Evolutionary conservation across 1,140 invertebrate species (phyloP).

Genomic region (Galendromus occidentalis): DNA sequence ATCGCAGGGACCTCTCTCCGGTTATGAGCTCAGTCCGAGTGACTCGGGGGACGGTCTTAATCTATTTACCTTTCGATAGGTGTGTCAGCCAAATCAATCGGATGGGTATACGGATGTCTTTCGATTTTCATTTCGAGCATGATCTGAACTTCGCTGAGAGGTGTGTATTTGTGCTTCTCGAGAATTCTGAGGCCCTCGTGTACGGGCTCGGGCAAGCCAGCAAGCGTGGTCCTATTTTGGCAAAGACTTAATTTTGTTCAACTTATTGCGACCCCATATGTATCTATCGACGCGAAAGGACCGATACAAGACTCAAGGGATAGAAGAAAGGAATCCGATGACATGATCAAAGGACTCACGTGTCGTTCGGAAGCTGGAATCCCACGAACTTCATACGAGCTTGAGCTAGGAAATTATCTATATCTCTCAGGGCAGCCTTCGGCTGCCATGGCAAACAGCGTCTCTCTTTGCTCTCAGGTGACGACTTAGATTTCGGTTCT

Average conservation of each 20-base stretch:
- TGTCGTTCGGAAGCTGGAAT: conserved; percentile 49
- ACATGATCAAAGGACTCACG: conserved; percentile 27
- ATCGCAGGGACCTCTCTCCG: too few relatives aligned
- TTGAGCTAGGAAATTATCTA: conserved; percentile 72
- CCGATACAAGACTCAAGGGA: too few relatives aligned
- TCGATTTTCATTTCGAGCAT: conserved; percentile 34
- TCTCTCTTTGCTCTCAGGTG: not conserved
- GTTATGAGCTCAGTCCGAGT: too few relatives aligned
- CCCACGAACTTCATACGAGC: conserved; percentile 87
- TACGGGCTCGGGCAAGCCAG: conserved; percentile 79
- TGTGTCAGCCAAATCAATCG: conserved; percentile 16
- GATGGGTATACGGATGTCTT: conserved; percentile 32
- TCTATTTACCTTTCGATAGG: not conserved
- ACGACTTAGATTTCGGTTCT: conserved; percentile 12
- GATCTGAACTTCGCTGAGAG: conserved; percentile 34
- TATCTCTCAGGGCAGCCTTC: conserved; percentile 82
- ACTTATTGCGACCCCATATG: too few relatives aligned
- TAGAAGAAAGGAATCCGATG: too few relatives aligned
- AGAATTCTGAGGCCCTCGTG: conserved; percentile 80
- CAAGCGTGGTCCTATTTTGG: conserved; percentile 46
- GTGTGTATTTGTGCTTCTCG: conserved; percentile 40
- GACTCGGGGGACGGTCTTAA: too few relatives aligned
- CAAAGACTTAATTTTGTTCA: too few relatives aligned
- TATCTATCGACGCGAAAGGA: too few relatives aligned
- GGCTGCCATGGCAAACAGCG: conserved; percentile 72